Evolutionary conservation across 2,888 invertebrate genomes (phyloP).

Genomic region (Latrodectus hesperus): DNA sequence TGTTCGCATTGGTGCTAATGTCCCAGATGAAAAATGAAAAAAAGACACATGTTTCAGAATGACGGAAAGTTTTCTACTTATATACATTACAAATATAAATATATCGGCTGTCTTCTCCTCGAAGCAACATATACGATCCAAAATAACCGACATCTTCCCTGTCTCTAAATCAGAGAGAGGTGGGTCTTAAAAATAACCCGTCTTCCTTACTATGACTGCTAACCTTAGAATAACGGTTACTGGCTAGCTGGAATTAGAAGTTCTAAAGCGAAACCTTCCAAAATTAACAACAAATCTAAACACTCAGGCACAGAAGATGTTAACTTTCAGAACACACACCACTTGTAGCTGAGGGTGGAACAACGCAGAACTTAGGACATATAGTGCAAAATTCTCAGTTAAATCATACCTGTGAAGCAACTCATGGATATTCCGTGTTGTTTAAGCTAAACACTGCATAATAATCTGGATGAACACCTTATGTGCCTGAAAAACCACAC

Average conservation of each 20-base stretch:
- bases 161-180: constrained; percentile 66
- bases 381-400: constrained; percentile 15
- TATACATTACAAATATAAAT: constrained; percentile 55
- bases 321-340: constrained; percentile 47
- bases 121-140: constrained; percentile 67
- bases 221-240: constrained; percentile 69
- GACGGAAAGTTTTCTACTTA: constrained; percentile 42
- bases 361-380: constrained; percentile 33
- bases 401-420: neutral
- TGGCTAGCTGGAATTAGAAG: constrained; percentile 70
- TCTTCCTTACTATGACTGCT: constrained; percentile 68
- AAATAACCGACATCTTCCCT: constrained; percentile 66
- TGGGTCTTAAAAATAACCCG: constrained; percentile 69
- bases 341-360: constrained; percentile 52
- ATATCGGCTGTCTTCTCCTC: constrained; percentile 67
- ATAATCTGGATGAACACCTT: too few species aligned
- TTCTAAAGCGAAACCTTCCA: constrained; percentile 70
- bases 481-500: too few species aligned
- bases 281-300: constrained; percentile 70
- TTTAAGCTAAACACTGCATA: too few species aligned
- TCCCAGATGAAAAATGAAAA: neutral
- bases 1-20: too few species aligned
- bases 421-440: constrained; percentile 15
- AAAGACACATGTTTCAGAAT: neutral
- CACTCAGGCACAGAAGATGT: constrained; percentile 64